Evolutionary conservation across 2,888 invertebrate species (phyloP).

Genomic region (Slavum lentiscoides): DNA sequence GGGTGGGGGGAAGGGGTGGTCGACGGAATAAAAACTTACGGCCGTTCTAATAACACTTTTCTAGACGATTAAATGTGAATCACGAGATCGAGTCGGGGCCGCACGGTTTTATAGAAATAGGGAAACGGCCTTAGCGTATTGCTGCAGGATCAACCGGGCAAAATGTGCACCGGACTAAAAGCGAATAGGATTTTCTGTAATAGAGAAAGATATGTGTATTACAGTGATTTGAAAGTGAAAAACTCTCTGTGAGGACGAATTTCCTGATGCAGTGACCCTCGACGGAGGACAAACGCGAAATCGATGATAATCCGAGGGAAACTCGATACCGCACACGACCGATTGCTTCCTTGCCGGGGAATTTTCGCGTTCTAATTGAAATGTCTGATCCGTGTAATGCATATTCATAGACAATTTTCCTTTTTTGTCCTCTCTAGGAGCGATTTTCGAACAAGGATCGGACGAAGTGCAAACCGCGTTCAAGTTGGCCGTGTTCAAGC

Average conservation of each 20-base stretch:
- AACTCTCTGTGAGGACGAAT: neutral
- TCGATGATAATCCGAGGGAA: neutral
- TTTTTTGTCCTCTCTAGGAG: slow-evolving; percentile 67
- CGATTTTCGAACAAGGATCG: slow-evolving; percentile 88
- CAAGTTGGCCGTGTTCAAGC: slow-evolving; percentile 83
- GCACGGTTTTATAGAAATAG: neutral
- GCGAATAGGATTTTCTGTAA: slow-evolving; percentile 12
- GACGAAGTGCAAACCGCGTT: slow-evolving; percentile 93
- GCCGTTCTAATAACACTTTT: slow-evolving; percentile 45
- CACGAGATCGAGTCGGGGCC: neutral
- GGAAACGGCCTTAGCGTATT: neutral
- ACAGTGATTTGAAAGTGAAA: slow-evolving; percentile 1
- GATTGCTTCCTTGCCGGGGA: neutral
- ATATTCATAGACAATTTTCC: neutral
- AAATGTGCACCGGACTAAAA: slow-evolving; percentile 40
- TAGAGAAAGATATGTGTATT: slow-evolving; percentile 13
- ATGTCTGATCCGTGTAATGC: too few species aligned
- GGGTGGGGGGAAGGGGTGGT: neutral
- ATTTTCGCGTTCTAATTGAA: too few species aligned
- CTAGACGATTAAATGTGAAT: slow-evolving; percentile 48
- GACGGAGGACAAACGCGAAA: neutral
- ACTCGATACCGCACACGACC: too few species aligned
- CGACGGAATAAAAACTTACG: slow-evolving; percentile 41
- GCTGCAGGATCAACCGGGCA: slow-evolving; percentile 7
- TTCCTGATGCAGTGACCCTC: neutral